These are phyloP conservation scores for Drosophila grimshawi DNA, from an alignment of 1,140 invertebrate genomes.

Conservation along the genomic window DNA sequence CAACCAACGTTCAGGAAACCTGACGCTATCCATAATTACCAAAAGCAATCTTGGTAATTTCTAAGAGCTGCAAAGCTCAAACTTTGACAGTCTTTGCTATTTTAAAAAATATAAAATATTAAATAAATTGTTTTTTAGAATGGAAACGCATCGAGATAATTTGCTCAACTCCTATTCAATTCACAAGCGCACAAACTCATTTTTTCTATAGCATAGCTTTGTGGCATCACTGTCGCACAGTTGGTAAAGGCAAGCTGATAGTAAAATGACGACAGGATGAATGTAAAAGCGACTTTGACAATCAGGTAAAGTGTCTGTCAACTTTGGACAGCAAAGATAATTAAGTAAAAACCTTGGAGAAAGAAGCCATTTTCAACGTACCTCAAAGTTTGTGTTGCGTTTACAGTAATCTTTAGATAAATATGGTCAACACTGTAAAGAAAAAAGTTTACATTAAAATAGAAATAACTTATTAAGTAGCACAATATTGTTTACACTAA, in stretches of 20 bases:
- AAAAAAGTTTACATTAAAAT: not conserved
- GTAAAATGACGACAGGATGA: not conserved
- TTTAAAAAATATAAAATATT: too few relatives aligned
- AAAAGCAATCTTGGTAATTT: too few relatives aligned
- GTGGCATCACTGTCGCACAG: not conserved
- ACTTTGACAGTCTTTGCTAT: too few relatives aligned
- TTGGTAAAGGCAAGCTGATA: not conserved
- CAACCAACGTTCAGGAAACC: too few relatives aligned
- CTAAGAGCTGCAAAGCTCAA: too few relatives aligned
- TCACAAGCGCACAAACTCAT: too few relatives aligned
- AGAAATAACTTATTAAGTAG: not conserved
- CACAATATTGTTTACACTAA: not conserved
- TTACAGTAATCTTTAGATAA: not conserved
- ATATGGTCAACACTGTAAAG: slow-evolving; percentile 20
- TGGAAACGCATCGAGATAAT: too few relatives aligned
- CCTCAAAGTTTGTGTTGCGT: slow-evolving; percentile 18
- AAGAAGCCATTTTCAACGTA: slow-evolving; percentile 21
- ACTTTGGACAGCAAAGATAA: not conserved
- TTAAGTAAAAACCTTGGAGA: not conserved
- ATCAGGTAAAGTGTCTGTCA: slow-evolving; percentile 1
- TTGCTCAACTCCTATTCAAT: too few relatives aligned
- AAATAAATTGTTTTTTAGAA: too few relatives aligned
- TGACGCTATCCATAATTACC: too few relatives aligned
- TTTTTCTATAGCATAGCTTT: too few relatives aligned
- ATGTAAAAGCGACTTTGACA: too few relatives aligned